Conservation (phyloP, 23 tunicate genomes). For the Styela clava region DNA sequence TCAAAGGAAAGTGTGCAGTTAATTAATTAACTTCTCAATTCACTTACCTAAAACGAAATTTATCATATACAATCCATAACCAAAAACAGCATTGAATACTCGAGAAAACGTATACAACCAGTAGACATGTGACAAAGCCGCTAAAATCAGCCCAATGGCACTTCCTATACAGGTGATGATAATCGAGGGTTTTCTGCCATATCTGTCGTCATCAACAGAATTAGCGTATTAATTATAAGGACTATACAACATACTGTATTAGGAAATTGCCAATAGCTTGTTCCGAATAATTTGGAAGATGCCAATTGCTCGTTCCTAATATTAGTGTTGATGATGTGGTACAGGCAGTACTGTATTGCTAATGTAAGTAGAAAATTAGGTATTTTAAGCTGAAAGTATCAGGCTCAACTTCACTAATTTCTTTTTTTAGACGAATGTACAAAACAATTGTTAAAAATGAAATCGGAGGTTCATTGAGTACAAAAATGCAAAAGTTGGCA, state of each 20-base stretch:
- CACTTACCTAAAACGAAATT: constrained; percentile 57
- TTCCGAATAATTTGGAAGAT: too few relatives aligned
- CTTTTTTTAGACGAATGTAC: not conserved
- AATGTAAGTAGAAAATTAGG: too few relatives aligned
- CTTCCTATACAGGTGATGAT: constrained; percentile 26
- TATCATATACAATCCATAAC: constrained; percentile 40
- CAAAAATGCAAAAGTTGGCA: too few relatives aligned
- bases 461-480: too few relatives aligned
- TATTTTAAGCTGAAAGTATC: not conserved
- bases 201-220: constrained; percentile 29
- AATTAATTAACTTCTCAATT: too few relatives aligned
- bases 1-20: too few relatives aligned
- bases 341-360: too few relatives aligned
- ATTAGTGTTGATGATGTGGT: too few relatives aligned
- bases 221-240: too few relatives aligned
- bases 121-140: constrained; percentile 40
- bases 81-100: constrained; percentile 47
- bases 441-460: not conserved
- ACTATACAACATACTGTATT: too few relatives aligned
- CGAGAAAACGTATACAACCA: constrained; percentile 58
- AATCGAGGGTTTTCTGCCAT: constrained; percentile 48
- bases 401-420: not conserved
- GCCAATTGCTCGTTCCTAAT: too few relatives aligned
- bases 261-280: too few relatives aligned
- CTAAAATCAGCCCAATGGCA: constrained; percentile 34